Conservation (phyloP, 1,140 invertebrate genomes). For the Aphelenchoides fujianensis region DNA sequence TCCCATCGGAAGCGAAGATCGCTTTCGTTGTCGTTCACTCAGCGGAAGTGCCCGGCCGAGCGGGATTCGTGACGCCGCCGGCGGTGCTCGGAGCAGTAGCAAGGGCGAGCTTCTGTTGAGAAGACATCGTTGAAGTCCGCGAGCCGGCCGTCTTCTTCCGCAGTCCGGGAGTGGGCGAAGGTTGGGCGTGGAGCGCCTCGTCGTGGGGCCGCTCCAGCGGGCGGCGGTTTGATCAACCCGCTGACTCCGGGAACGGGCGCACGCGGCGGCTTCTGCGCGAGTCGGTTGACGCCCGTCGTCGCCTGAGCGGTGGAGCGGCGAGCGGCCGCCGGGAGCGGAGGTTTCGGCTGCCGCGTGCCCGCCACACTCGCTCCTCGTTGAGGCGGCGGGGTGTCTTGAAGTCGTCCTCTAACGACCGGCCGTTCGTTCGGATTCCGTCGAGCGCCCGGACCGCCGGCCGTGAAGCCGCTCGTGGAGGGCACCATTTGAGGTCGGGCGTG, state of each 20-base stretch:
- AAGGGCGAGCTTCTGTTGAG: background rate
- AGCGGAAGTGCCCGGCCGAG: background rate
- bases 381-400: slow-evolving; percentile 10
- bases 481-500: background rate
- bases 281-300: background rate
- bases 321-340: slow-evolving; percentile 11
- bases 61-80: no score
- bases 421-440: background rate
- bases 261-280: slow-evolving; percentile 2
- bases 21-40: background rate
- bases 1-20: background rate
- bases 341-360: background rate
- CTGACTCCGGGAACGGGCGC: background rate
- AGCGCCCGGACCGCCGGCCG: background rate
- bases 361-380: background rate
- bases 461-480: background rate
- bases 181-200: background rate
- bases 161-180: background rate
- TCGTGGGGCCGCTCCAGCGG: background rate
- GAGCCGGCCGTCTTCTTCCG: background rate
- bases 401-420: background rate
- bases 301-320: background rate
- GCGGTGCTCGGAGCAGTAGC: background rate
- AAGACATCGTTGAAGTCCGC: background rate
- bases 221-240: background rate